These are phyloP conservation scores for Stegastes partitus DNA, from an alignment of 2,113 vertebrate species.

Conservation along the genomic window DNA sequence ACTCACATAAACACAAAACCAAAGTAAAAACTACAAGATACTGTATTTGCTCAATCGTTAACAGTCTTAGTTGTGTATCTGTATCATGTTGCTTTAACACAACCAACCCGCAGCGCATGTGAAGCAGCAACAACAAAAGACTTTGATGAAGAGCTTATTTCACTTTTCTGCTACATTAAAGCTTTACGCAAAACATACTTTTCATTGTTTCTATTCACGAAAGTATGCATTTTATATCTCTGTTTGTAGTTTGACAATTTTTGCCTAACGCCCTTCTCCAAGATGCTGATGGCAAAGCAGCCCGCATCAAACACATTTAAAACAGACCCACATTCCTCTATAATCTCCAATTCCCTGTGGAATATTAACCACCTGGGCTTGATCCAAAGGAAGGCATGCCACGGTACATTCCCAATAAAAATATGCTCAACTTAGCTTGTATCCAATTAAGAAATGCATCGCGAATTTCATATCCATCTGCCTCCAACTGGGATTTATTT, in stretches of 20 bases:
- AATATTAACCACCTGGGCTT: conserved; percentile 66
- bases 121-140: conserved; percentile 25
- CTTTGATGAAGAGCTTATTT: conserved; percentile 54
- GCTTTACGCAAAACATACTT: conserved; percentile 48
- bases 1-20: conserved; percentile 26
- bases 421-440: conserved; percentile 56
- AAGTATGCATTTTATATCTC: conserved; percentile 48
- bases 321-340: conserved; percentile 73
- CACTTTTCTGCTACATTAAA: conserved; percentile 55
- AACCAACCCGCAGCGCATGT: conserved; percentile 3
- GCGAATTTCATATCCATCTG: conserved; percentile 58
- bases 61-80: conserved; percentile 22
- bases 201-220: conserved; percentile 43
- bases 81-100: conserved; percentile 25
- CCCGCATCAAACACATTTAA: conserved; percentile 62
- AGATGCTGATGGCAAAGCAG: conserved; percentile 58
- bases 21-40: conserved; percentile 8
- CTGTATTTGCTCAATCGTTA: conserved; percentile 9
- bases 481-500: conserved; percentile 64
- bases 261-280: conserved; percentile 39
- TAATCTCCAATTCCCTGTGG: conserved; percentile 59
- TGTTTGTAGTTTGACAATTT: conserved; percentile 57
- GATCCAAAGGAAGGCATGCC: conserved; percentile 67
- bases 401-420: conserved; percentile 61
- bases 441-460: conserved; percentile 66